Percentiles rank a stretch among this genome's conserved stretches.
Conservation (phyloP, 53 echinoderm and acorn worm genomes). For the Stichopus horrens region DNA sequence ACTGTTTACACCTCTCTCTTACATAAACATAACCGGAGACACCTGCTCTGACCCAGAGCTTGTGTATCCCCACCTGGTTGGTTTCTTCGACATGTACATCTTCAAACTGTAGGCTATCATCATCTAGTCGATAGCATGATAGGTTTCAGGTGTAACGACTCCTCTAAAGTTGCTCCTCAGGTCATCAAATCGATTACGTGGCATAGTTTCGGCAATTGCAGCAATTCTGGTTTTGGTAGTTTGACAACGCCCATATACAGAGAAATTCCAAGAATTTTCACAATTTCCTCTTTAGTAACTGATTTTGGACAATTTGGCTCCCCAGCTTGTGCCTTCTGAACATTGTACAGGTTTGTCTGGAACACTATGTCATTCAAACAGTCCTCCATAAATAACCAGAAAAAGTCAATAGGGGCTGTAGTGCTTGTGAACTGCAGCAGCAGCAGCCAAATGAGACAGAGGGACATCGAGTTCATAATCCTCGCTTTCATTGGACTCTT, state of each 20-base stretch:
- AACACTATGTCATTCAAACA: constrained; percentile 30
- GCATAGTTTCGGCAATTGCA: constrained; percentile 30
- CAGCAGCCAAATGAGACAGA: neutral
- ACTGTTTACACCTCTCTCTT: too few relatives aligned
- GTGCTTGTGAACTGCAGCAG: constrained; percentile 12
- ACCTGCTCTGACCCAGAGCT: constrained; percentile 44
- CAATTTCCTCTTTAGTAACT: constrained; percentile 2
- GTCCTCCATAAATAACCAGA: constrained; percentile 6
- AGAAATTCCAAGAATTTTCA: constrained; percentile 23
- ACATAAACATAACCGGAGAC: constrained; percentile 24
- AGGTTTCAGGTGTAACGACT: constrained; percentile 23
- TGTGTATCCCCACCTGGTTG: constrained; percentile 43
- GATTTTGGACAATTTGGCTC: neutral
- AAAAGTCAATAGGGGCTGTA: constrained; percentile 12
- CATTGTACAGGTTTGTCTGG: constrained; percentile 4
- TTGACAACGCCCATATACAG: constrained; percentile 27
- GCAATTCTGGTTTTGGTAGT: constrained; percentile 15
- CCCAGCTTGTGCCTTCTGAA: neutral
- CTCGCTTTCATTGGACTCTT: neutral
- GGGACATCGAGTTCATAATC: neutral
- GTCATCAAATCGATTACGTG: constrained; percentile 24
- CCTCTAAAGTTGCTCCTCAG: constrained; percentile 29
- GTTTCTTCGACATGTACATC: constrained; percentile 51
- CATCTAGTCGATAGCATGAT: constrained; percentile 49
- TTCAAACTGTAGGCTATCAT: constrained; percentile 52